These are phyloP conservation scores for Parnassius mnemosyne DNA, from an alignment of 2,888 invertebrate species.

Conservation along the genomic window DNA sequence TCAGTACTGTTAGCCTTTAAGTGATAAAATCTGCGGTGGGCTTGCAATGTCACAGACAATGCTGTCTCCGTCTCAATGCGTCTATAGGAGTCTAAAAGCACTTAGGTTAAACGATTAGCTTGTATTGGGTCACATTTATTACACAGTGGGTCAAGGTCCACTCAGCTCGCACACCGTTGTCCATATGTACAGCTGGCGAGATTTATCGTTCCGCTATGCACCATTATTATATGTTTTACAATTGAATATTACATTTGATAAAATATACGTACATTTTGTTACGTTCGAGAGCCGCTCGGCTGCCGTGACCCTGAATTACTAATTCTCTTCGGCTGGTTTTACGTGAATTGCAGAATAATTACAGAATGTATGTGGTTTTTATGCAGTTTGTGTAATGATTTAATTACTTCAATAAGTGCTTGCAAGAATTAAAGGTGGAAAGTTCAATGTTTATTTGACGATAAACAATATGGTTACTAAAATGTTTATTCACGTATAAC, in stretches of 20 bases:
- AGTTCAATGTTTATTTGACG: neutral
- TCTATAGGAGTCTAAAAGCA: conserved; percentile 14
- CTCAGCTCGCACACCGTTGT: conserved; percentile 33
- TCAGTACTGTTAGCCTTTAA: no score
- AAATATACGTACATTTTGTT: conserved; percentile 35
- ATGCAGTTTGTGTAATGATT: conserved; percentile 27
- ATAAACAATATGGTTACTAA: no score
- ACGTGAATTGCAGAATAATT: conserved; percentile 25
- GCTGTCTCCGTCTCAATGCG: neutral
- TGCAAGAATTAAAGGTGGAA: neutral
- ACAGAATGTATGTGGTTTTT: conserved; percentile 22
- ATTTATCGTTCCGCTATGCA: conserved; percentile 58
- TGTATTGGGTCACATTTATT: conserved; percentile 36
- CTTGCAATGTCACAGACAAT: neutral
- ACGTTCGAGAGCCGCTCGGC: conserved; percentile 30
- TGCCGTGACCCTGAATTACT: conserved; percentile 48
- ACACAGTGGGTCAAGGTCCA: conserved; percentile 40
- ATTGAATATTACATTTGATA: conserved; percentile 64
- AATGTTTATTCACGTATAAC: no score
- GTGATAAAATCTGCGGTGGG: no score
- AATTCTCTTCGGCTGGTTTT: conserved; percentile 34
- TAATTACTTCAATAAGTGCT: conserved; percentile 14
- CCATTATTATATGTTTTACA: conserved; percentile 61
- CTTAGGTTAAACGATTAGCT: conserved; percentile 12
- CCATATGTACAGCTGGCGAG: conserved; percentile 44